Base-by-base conservation (phyloP, 2,888 invertebrate genomes). In the Pollenia amentaria region DNA sequence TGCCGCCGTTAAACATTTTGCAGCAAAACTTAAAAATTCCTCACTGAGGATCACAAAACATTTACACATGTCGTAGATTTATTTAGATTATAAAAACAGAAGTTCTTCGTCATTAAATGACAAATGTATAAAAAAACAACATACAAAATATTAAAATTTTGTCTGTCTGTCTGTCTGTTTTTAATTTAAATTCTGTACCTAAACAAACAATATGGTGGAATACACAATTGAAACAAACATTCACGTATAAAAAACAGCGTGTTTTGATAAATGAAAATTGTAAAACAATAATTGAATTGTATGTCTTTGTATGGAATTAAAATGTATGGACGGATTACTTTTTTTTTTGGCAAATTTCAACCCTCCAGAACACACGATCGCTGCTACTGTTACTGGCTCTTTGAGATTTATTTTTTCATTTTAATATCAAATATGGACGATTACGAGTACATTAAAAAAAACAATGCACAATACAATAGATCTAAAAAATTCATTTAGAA, bases 151-250 rank as follows among this genome's bases (percentile, higher is more conserved):
- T 70, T 44, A 76, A 76, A 76, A 75, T 82, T 60, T 57, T 75
- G 48, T 65, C 21, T 14, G 64, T 57, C 16, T 42, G 42, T 55
- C 16, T 65, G 62, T 62, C 6, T 16, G 55, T 21, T 2, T 29
- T 21, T 12, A 29, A 55, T 70, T 60, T 48, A 44, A 65, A 84
- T 73, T 79, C 78, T 40, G 8, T 65, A 72, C 83, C 86, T 86
- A 83, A 86, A 83, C 51, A 83, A 83, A 86, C 75, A 86, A 83
- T 29, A 83, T 79, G 83, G 79, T 57, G 70, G 79, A 57, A 70
- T 62, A 16, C 9, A 10, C 16, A 85, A 73, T 57, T 76, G 16
- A 70, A 80, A 84, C 70, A 70, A 44, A 29, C 29, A 29, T 29
- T 29, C 29, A 44, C 62, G 67, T 60, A 65, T 76, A 72, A 85